Base-by-base conservation (phyloP, 2,888 invertebrate species). In the Polymixis lichenea region DNA sequence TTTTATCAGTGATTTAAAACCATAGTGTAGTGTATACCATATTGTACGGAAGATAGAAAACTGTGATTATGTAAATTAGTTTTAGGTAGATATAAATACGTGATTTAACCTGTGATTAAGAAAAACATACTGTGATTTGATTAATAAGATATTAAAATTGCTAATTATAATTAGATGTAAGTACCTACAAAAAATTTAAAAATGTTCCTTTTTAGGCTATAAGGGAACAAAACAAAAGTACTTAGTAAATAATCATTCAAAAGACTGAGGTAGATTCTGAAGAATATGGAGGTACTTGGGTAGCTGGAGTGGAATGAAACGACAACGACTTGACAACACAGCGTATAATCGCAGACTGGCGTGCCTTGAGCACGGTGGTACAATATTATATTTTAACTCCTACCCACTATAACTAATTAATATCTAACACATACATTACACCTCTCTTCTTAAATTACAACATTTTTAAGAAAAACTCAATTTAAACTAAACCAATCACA, bases 51-150 rank as follows among this genome's bases (percentile, higher is more conserved):
- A 66, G 32, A 49, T 51, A 51, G 66, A 66, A 66, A 66, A 13
- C 66, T 66, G 66, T 66, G 66, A 66, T 66, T 66, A 66, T 66
- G 51, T 66, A 66, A 66, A 66, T 66, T 66, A 66, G 66, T 51
- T 51, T 66, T 51, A 51, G 66, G 66, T 66, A 66, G 51, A 66
- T 32, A 66, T 66, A 66, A 66, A 66, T 66, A 51, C 66, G 66
- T 66, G 51, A 51, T 66, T 66, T 6, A 7, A 7, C 49, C 51
- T 66, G 66, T 66, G 66, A 66, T 66, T 65, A 65, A 65, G 65
- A 66, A 66, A 66, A 66, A 51, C 6, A 51, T 22, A 28, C 51
- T 66, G 65, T 28, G 65, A 66, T 66, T 66, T 66, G 65, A 66
- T 28, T 66, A 66, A 66, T 66, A 66, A 66, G 28, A 66, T 66